Evolutionary conservation across 1,140 invertebrate species (phyloP), one percentile per base, ranked within the genome.

Genomic region (Diprion similis): DNA sequence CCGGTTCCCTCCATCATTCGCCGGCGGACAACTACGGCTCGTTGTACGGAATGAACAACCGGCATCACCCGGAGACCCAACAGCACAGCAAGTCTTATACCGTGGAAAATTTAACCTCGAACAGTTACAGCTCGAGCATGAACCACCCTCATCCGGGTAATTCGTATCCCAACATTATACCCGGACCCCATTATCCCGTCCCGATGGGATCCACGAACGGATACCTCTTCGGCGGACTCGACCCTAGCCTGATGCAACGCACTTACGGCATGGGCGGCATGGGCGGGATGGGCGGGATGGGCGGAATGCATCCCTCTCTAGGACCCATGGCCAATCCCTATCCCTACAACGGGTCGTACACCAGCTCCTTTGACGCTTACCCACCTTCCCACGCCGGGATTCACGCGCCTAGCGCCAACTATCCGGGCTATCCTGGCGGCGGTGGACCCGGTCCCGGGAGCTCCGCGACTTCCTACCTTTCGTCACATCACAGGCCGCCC

Each of bases 11-110:
- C 68, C 81, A 85, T 37, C 84, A 86, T 64, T 81, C 82, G 37
- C 81, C 84, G 7, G 81, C 78, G n/a, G 86, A 87, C 47, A 84
- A 82, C 74, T 87, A 87, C 71, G 81, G 81, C 10, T 75, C 81
- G 4, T 70, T 86, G 0, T 86, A 85, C 70, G 77, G 70, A 10
- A 85, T 83, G 80, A 86, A 85, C 18, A 69, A 75, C 7, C 81
- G 85, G 15, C 78, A 81, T 46, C 80, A 81, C 47, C 75, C 80
- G 13, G 73, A 86, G 1, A 82, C 85, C 8, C 85, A 85, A 9
- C 84, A 86, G 8, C 86, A 87, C 74, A 88, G 86, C 75, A 88
- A 88, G 70, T 86, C 85, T 0, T 88, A 88, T 66, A 87, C 87
- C 0, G 86, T 88, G 17, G 87, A 87, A 71, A 87, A 88, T 75